Evolutionary conservation across 2,888 invertebrate species (phyloP).

Genomic region (Drosophila cracens): DNA sequence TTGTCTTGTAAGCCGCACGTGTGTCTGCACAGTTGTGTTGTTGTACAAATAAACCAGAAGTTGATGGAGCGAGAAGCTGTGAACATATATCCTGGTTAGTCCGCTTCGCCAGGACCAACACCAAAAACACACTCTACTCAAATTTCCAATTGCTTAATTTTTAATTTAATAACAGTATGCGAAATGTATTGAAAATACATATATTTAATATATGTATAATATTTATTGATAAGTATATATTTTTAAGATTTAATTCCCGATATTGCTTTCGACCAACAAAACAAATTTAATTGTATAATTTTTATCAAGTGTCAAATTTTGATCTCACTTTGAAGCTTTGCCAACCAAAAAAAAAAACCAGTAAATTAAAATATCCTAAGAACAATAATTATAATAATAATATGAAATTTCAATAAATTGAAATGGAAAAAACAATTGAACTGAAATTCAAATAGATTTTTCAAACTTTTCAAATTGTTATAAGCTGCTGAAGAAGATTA

Average conservation of each 20-base stretch:
- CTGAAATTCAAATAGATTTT: neutral
- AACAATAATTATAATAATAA: neutral
- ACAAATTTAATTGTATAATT: neutral
- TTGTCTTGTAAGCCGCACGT: constrained; percentile 79
- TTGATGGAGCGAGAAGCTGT: constrained; percentile 10
- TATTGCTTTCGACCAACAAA: neutral
- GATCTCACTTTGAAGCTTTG: neutral
- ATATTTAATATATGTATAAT: neutral
- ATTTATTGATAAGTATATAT: too few species aligned
- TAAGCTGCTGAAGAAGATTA: neutral
- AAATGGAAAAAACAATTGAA: neutral
- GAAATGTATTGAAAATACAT: neutral
- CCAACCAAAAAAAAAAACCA: neutral
- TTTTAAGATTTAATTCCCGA: neutral
- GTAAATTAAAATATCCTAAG: neutral
- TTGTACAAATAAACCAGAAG: constrained; percentile 27
- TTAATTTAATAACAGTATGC: neutral
- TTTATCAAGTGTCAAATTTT: too few species aligned
- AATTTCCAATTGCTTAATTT: constrained; percentile 3
- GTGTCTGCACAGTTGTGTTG: constrained; percentile 42
- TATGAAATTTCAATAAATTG: neutral
- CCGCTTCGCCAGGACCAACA: constrained; percentile 15
- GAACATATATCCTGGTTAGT: constrained; percentile 39
- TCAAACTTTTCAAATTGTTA: neutral
- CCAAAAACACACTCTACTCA: constrained; percentile 14